Conservation (phyloP, 2,888 invertebrate genomes). For the Drosophila nr. perissopoda region DNA sequence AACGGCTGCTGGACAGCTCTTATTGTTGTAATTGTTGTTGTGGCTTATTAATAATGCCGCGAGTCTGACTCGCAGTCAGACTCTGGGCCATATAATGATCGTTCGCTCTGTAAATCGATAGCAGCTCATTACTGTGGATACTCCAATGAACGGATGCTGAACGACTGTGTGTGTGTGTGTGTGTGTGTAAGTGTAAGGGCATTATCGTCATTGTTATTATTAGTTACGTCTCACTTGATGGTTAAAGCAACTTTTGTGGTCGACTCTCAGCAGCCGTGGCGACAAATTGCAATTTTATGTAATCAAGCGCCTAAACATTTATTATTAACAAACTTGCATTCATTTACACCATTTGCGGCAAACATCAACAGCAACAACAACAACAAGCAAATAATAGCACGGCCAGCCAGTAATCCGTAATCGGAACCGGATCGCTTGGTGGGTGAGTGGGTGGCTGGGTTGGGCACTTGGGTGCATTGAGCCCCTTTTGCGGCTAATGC, state of each 20-base stretch:
- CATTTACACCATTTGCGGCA: constrained; percentile 71
- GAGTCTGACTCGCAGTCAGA: constrained; percentile 4
- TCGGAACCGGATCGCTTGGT: constrained; percentile 42
- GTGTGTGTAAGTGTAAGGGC: constrained; percentile 23
- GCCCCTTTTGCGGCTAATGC: constrained; percentile 52
- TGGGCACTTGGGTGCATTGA: background rate
- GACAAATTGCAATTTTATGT: constrained; percentile 71
- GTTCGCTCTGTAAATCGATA: constrained; percentile 69
- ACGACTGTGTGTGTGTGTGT: background rate
- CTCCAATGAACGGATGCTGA: constrained; percentile 10
- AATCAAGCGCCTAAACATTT: constrained; percentile 80
- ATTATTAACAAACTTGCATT: constrained; percentile 79
- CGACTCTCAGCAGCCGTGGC: constrained; percentile 35
- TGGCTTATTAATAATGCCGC: constrained; percentile 72
- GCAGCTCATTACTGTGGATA: constrained; percentile 68
- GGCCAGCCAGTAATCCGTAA: constrained; percentile 31
- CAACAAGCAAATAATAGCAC: constrained; percentile 1
- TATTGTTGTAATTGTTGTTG: constrained; percentile 78
- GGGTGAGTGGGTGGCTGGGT: constrained; percentile 25
- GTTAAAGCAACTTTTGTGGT: constrained; percentile 64
- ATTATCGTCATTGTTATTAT: constrained; percentile 49
- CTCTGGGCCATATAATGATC: constrained; percentile 53
- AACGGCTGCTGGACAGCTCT: constrained; percentile 47
- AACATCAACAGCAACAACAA: background rate
- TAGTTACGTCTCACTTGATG: constrained; percentile 62